Evolutionary conservation across 1,140 invertebrate genomes (phyloP), one percentile per base, ranked within the genome.

Genomic region (Lepidostoma basale): DNA sequence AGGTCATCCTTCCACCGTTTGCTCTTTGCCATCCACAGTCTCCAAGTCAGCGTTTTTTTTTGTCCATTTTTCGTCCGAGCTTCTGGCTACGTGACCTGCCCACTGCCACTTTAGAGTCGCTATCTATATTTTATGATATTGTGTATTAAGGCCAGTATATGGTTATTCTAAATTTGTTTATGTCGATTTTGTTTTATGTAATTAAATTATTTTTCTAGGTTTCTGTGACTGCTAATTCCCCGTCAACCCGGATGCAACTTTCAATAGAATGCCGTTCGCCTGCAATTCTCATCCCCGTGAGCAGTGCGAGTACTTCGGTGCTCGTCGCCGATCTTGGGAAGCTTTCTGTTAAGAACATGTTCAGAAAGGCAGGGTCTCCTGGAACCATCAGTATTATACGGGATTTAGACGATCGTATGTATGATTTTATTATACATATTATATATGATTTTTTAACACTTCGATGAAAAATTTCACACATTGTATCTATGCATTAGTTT

Each of bases 231-330:
- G 70, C 67, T 12, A 73, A 73, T 73, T 74, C 69, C 58, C 65
- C 49, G 9, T 71, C 67, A 39, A 76, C 82, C 20, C 75, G 75
- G 12, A 79, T 77, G 18, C 76, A 89, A 68, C 78, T 93, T 1
- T 85, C 85, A 0, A 75, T 95, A 26, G 87, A 92, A 73, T 85
- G 77, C 14, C 89, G 87, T 0, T 90, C 93, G 14, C 95, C 95
- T 0, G 89, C 97, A 0, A 92, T 98, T 66, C 80, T 97, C 3
- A 78, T 98, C 33, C 96, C 96, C 0, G 88, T 95, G 39, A 92
- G 90, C 76, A 91, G 92, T n/a, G 86, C 87, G 60, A 90, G 90
- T 8, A 86, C 89, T 3, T 86, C 92, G 68, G 83, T 95, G 28
- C 85, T 98, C 14, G 87, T 96, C 1, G 87, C 90, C 0, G 90